phyloP scores from a whole-genome alignment of 2,113 vertebrate species.

The Ramphastos sulfuratus region DNA sequence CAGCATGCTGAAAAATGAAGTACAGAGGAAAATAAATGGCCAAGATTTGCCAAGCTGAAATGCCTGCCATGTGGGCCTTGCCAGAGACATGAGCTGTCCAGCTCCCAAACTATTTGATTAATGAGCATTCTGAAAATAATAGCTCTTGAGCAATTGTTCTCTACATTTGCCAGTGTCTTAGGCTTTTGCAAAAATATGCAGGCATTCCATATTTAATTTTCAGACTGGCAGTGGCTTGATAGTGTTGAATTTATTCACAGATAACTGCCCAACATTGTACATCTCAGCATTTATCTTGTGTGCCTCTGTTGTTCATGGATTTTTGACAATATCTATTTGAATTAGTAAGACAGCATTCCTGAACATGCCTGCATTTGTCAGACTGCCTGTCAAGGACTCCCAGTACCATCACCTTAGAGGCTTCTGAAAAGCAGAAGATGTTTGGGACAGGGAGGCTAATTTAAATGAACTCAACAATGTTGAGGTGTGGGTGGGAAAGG shows the following conservation, averaged over 20 bases:
- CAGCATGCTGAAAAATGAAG: background rate
- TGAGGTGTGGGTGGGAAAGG: background rate
- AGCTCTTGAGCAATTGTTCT: background rate
- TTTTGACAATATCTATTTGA: background rate
- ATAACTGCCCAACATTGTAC: background rate
- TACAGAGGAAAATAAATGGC: background rate
- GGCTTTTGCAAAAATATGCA: constrained; percentile 20
- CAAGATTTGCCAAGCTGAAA: background rate
- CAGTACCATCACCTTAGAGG: background rate
- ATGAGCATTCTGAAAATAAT: constrained; percentile 36
- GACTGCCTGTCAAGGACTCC: background rate
- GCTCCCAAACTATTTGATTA: constrained; percentile 31
- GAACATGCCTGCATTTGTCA: background rate
- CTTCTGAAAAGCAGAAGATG: background rate
- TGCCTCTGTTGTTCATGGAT: background rate
- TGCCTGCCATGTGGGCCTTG: background rate
- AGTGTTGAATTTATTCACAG: background rate
- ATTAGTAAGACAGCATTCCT: background rate
- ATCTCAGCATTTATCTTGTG: background rate
- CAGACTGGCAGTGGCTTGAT: constrained; percentile 18
- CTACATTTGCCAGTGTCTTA: background rate
- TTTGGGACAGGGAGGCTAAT: background rate
- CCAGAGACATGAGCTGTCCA: background rate
- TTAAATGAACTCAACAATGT: background rate
- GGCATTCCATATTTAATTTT: constrained; percentile 13